Evolutionary conservation across 30 jellyfish, hydroid and myxozoan species (phyloP).

Genomic region (Nemopilema nomurai): DNA sequence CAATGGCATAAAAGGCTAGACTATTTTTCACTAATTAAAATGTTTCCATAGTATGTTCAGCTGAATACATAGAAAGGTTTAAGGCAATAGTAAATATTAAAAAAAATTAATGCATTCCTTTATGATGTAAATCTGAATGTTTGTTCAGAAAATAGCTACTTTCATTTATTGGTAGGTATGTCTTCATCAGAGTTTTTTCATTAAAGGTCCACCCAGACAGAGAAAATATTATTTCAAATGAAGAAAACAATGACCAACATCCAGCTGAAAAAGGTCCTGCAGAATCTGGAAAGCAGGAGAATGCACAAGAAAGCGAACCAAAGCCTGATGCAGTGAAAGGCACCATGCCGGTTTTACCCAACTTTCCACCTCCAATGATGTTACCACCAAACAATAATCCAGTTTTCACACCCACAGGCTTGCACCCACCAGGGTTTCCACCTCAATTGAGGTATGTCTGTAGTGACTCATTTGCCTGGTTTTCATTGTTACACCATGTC

Average conservation of each 20-base stretch:
- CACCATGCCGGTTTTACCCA: constrained; percentile 2
- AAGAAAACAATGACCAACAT: not conserved
- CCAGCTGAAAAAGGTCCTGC: not conserved
- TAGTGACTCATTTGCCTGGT: too few species aligned
- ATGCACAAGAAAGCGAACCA: not conserved
- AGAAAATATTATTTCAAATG: constrained; percentile 17
- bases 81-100: too few species aligned
- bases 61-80: too few species aligned
- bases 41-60: too few species aligned
- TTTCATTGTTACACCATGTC: too few species aligned
- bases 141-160: too few species aligned
- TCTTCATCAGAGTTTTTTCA: too few species aligned
- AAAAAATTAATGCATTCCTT: too few species aligned
- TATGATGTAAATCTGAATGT: too few species aligned
- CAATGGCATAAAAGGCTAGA: too few species aligned
- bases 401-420: constrained; percentile 52
- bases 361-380: constrained; percentile 43
- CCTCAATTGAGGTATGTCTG: constrained; percentile 11
- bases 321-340: not conserved
- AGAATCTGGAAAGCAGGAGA: constrained; percentile 20
- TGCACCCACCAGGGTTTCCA: constrained; percentile 57
- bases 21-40: too few species aligned
- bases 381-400: constrained; percentile 43
- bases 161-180: too few species aligned
- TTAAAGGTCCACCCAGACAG: constrained; percentile 41